These are phyloP conservation scores for Cygnus buccinator DNA, from an alignment of 2,113 vertebrate species.

Conservation along the genomic window DNA sequence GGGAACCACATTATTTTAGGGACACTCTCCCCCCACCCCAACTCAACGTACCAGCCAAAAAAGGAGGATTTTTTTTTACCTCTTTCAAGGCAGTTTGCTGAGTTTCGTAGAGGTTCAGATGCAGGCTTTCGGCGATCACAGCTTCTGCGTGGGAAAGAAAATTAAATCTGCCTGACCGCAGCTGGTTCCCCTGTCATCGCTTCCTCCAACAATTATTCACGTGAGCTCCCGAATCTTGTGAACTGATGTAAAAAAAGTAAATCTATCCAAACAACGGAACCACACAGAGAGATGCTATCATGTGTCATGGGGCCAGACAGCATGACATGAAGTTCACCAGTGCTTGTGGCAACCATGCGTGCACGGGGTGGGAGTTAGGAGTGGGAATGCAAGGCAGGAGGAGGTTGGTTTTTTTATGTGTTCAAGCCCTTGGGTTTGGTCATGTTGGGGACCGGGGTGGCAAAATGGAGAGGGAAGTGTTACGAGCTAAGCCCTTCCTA, in stretches of 20 bases:
- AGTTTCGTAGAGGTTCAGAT: not conserved
- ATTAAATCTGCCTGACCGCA: not conserved
- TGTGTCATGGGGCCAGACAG: not conserved
- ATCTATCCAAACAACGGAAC: not conserved
- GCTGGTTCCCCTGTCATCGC: not conserved
- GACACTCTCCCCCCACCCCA: not conserved
- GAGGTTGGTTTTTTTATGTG: too few species aligned
- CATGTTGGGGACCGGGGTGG: rapidly evolving
- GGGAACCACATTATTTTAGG: not conserved
- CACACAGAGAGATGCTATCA: not conserved
- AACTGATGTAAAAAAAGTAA: not conserved
- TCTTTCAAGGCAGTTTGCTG: not conserved
- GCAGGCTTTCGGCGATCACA: not conserved
- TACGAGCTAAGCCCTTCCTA: not conserved
- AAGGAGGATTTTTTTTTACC: not conserved
- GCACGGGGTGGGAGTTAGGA: not conserved
- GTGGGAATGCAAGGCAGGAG: not conserved
- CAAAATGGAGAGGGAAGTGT: not conserved
- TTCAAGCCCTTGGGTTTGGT: not conserved
- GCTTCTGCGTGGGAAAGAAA: not conserved
- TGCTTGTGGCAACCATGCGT: rapidly evolving
- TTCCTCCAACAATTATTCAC: not conserved
- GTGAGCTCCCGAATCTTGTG: not conserved
- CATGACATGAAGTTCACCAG: not conserved
- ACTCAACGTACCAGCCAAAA: not conserved